These are phyloP conservation scores for Andricus grossulariae DNA, from an alignment of 1,140 invertebrate species.

Conservation along the genomic window DNA sequence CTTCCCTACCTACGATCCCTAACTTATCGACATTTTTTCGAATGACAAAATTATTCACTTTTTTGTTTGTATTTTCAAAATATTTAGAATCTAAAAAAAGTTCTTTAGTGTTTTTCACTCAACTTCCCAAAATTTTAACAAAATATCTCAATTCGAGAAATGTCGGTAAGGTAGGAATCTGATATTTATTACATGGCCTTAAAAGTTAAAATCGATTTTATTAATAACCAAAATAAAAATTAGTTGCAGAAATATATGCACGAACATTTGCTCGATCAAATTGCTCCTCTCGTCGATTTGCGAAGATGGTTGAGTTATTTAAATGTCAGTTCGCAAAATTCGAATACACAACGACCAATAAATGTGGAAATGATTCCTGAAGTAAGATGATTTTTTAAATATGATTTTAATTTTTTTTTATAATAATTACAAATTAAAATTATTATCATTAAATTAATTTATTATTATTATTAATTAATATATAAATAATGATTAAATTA, in stretches of 20 bases:
- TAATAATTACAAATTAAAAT: conserved; percentile 74
- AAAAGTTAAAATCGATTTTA: conserved; percentile 1
- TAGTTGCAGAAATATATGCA: conserved; percentile 80
- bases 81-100: neutral
- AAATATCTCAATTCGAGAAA: neutral
- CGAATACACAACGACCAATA: conserved; percentile 63
- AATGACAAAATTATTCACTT: neutral
- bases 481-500: too few relatives aligned
- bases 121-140: too few relatives aligned
- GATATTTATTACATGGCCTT: too few relatives aligned
- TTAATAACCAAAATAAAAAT: neutral
- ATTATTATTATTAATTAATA: too few relatives aligned
- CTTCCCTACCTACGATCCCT: too few relatives aligned
- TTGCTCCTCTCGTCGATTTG: conserved; percentile 84
- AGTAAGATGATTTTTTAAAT: conserved; percentile 53
- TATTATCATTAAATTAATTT: too few relatives aligned
- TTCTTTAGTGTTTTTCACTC: too few relatives aligned
- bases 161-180: too few relatives aligned
- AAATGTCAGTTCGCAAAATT: conserved; percentile 62
- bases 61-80: neutral
- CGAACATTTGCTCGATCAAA: conserved; percentile 83
- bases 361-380: conserved; percentile 79
- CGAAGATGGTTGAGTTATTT: conserved; percentile 82
- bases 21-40: neutral
- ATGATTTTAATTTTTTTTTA: conserved; percentile 12